Conservation (phyloP, 2,888 invertebrate genomes). For the Amiota minor region DNA sequence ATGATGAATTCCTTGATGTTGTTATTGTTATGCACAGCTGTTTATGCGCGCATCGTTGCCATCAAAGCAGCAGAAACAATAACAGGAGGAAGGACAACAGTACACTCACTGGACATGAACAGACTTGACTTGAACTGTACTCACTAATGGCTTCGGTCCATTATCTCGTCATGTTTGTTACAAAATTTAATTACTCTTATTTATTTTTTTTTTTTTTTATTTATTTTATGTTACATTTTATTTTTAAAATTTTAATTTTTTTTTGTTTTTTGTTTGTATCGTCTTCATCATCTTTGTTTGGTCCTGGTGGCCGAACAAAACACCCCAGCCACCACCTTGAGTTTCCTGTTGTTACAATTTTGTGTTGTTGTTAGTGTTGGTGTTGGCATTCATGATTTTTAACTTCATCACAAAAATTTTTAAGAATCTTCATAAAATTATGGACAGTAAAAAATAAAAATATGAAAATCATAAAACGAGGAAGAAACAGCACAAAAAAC, state of each 20-base stretch:
- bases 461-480: conserved; percentile 48
- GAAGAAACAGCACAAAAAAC: conserved; percentile 46
- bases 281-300: not conserved
- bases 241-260: conserved; percentile 71
- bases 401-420: conserved; percentile 54
- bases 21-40: conserved; percentile 5
- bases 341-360: conserved; percentile 39
- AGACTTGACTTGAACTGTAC: conserved; percentile 47
- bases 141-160: conserved; percentile 71
- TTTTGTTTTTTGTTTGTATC: conserved; percentile 20
- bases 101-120: not conserved
- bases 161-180: conserved; percentile 73
- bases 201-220: conserved; percentile 57
- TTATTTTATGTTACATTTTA: conserved; percentile 60
- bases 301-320: conserved; percentile 39
- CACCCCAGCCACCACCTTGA: conserved; percentile 26
- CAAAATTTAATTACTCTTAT: conserved; percentile 73
- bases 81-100: not conserved
- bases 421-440: conserved; percentile 36
- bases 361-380: conserved; percentile 36
- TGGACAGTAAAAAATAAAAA: conserved; percentile 45
- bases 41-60: conserved; percentile 9
- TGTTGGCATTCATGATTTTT: conserved; percentile 57
- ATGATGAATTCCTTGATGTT: conserved; percentile 41
- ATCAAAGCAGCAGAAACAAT: not conserved